Evolutionary conservation across 2,113 vertebrate species (phyloP).

Genomic region (Callopanchax toddi): DNA sequence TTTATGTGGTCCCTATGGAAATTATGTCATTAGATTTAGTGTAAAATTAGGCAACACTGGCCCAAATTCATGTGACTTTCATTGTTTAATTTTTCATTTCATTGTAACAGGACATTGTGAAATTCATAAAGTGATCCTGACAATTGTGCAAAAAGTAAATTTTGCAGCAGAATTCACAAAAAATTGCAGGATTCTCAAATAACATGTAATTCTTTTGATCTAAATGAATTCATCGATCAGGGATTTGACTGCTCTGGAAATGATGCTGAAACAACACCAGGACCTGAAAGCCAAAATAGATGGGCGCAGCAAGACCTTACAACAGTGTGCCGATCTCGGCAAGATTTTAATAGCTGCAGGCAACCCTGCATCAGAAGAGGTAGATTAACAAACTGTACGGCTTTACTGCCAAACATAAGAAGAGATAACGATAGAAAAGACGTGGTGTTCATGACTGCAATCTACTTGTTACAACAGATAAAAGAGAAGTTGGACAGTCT

Average conservation of each 20-base stretch:
- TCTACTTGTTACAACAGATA: slow-evolving; percentile 76
- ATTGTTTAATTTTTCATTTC: slow-evolving; percentile 4
- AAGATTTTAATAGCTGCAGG: slow-evolving; percentile 85
- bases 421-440: neutral
- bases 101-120: no score
- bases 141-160: no score
- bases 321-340: slow-evolving; percentile 87
- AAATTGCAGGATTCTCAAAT: neutral
- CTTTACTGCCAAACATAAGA: neutral
- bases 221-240: slow-evolving; percentile 60
- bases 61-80: slow-evolving; percentile 33
- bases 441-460: slow-evolving; percentile 21
- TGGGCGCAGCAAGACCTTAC: slow-evolving; percentile 87
- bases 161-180: no score
- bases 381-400: slow-evolving; percentile 42
- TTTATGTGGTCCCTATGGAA: slow-evolving; percentile 18
- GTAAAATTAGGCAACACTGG: slow-evolving; percentile 38
- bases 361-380: slow-evolving; percentile 92
- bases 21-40: slow-evolving; percentile 20
- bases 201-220: neutral
- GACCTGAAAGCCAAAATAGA: slow-evolving; percentile 91
- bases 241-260: slow-evolving; percentile 86
- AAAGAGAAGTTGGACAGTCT: slow-evolving; percentile 90
- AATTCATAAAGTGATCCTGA: no score
- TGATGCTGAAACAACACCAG: slow-evolving; percentile 90